Evolutionary conservation across 2,797 vertebrate species (phyloP), one percentile per base, ranked within the genome.

Genomic region (Pogoniulus pusillus): DNA sequence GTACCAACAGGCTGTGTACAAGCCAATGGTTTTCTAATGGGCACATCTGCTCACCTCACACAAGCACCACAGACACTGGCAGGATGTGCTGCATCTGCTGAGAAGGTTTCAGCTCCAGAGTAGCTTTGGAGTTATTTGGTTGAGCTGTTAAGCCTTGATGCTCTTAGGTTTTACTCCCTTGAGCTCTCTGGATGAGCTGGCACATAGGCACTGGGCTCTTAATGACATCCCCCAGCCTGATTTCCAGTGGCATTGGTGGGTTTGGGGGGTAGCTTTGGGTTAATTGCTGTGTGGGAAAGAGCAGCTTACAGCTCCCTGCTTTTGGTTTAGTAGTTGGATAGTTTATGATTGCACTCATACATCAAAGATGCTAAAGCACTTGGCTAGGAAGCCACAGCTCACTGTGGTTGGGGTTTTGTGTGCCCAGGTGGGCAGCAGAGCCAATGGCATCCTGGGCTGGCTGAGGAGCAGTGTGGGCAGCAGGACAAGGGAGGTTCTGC

Each of bases 11-110:
- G 35, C 57, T 66, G 15, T 65, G 43, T 83, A 60, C 76, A 86
- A 91, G 87, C 49, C n/a, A 39, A 92, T 93, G 69, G 76, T 94
- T 96, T 96, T 95, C 39, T 94, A 89, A 84, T 80, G 57, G 65
- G 26, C 30, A 59, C 75, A 89, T 93, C 91, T 95, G 72, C 84
- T 85, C 85, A 76, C 37, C 80, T 92, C 78, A 65, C 23, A 89
- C 91, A 96, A 69, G 23, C 57, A 82, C 60, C 65, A 32, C 59
- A 53, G 89, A 91, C 88, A 62, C 1, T 84, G 79, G 65, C 65
- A 92, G 30, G 54, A 55, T 83, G 95, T 92, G 39, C 59, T 71
- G 68, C 37, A 59, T 84, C 55, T 65, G 29, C 41, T 77, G 24
- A 30, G 35, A 78, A 68, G 64, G 65, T 73, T 83, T 91, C 72